Conservation (phyloP, 2,888 invertebrate genomes). For the Blomia tropicalis region DNA sequence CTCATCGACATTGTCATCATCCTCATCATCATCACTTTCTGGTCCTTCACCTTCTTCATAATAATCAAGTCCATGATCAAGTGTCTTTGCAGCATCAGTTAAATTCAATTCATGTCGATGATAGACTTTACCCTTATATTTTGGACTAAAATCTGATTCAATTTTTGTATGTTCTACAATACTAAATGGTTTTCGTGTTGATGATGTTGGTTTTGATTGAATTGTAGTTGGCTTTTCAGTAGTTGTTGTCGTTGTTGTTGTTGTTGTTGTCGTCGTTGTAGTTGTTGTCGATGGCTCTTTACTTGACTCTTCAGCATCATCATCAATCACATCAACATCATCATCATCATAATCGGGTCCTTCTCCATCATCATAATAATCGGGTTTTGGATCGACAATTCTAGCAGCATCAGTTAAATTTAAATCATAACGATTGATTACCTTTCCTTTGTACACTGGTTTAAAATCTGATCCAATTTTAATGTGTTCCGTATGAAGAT, state of each 20-base stretch:
- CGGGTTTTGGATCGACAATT: neutral
- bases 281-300: neutral
- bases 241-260: neutral
- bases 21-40: neutral
- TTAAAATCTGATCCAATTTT: neutral
- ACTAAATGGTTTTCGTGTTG: neutral
- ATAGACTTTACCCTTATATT: neutral
- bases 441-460: neutral
- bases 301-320: neutral
- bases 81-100: neutral
- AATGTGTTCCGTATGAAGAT: neutral
- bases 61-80: neutral
- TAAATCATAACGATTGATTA: neutral
- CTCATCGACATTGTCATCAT: neutral
- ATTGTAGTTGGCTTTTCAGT: neutral
- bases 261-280: neutral
- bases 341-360: slow-evolving; percentile 10
- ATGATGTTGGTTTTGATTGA: neutral
- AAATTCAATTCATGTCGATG: neutral
- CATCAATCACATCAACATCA: neutral
- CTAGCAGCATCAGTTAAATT: neutral
- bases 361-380: slow-evolving; percentile 10
- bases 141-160: neutral
- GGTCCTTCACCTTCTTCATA: neutral
- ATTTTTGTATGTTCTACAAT: neutral